Evolutionary conservation across 2,113 vertebrate genomes (phyloP).

Genomic region (Nettapus auritus): DNA sequence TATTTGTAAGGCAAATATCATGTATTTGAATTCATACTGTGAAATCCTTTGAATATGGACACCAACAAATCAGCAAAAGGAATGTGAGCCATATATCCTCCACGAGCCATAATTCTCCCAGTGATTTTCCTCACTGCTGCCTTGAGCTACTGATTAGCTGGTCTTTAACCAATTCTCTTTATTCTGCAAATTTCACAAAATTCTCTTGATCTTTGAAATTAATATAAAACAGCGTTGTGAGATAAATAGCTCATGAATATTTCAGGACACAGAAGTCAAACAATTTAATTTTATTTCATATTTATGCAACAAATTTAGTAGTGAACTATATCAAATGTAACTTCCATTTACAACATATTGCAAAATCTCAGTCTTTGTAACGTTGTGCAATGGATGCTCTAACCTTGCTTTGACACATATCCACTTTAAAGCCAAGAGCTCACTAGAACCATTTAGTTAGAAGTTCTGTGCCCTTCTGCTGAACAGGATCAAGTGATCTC

Average conservation of each 20-base stretch:
- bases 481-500: background rate
- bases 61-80: background rate
- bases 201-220: background rate
- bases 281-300: background rate
- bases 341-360: background rate
- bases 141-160: accelerated
- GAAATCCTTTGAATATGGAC: background rate
- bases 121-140: accelerated
- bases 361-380: background rate
- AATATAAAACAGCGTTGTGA: background rate
- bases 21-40: background rate
- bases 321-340: background rate
- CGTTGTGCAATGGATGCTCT: background rate
- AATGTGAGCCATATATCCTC: background rate
- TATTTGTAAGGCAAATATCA: background rate
- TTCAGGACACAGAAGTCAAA: background rate
- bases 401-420: background rate
- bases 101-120: accelerated
- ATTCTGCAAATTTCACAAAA: background rate
- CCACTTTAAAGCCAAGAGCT: background rate
- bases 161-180: background rate
- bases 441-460: background rate
- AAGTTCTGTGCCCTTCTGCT: background rate
- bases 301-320: background rate
- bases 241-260: accelerated